Percentiles rank a stretch among this genome's conserved stretches.
phyloP scores from a whole-genome alignment of 53 echinoderm and acorn worm species.

The Stichopus horrens region DNA sequence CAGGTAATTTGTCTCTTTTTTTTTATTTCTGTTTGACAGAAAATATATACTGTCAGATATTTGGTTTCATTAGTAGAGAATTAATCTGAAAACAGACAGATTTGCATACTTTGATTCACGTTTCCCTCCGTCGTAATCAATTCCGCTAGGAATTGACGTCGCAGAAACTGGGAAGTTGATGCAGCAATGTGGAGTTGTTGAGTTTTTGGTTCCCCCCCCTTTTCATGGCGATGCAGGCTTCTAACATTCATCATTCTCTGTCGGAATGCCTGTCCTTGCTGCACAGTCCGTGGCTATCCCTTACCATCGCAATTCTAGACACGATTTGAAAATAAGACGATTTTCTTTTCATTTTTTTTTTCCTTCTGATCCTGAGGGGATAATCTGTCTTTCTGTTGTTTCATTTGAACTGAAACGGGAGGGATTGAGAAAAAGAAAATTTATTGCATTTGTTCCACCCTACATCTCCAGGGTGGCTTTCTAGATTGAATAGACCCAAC shows the following conservation, averaged over 20 bases:
- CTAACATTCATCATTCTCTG: too few relatives aligned
- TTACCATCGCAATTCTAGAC: not conserved
- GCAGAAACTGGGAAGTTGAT: too few relatives aligned
- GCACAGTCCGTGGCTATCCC: too few relatives aligned
- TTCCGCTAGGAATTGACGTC: too few relatives aligned
- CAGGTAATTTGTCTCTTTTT: too few relatives aligned
- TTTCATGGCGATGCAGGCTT: too few relatives aligned
- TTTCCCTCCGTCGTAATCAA: too few relatives aligned
- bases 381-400: not conserved
- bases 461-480: not conserved
- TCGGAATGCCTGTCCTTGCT: too few relatives aligned
- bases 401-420: not conserved
- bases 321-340: constrained; percentile 4
- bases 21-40: not conserved
- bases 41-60: not conserved
- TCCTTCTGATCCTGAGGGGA: not conserved
- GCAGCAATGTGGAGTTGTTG: too few relatives aligned
- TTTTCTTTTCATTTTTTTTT: not conserved
- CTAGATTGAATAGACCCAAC: not conserved
- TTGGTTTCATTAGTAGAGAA: not conserved
- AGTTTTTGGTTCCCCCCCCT: too few relatives aligned
- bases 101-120: not conserved
- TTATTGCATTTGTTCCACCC: not conserved
- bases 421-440: not conserved
- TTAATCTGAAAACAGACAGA: not conserved